phyloP scores from a whole-genome alignment of 2,113 vertebrate species.

The Eretmochelys imbricata region DNA sequence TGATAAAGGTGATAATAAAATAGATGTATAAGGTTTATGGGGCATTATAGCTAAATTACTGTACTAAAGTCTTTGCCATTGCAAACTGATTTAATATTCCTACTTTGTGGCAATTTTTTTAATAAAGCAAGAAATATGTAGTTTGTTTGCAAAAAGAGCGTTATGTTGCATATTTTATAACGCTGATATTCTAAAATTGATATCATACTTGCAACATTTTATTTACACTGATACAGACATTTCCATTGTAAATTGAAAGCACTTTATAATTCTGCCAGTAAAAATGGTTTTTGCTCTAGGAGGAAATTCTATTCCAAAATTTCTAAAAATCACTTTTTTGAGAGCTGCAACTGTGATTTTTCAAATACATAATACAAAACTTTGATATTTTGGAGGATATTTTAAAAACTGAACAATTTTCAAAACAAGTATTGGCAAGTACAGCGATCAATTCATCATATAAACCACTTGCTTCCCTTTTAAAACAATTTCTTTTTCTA shows the following conservation, averaged over 20 bases:
- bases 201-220: not conserved
- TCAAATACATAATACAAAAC: not conserved
- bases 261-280: not conserved
- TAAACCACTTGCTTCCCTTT: not conserved
- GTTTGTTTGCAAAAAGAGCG: not conserved
- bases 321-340: not conserved
- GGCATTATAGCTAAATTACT: not conserved
- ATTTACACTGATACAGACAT: not conserved
- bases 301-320: not conserved
- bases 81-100: not conserved
- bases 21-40: not conserved
- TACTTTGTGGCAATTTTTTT: not conserved
- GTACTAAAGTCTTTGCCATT: not conserved
- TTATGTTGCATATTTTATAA: not conserved
- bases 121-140: not conserved
- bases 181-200: not conserved
- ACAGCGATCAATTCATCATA: not conserved
- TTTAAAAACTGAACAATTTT: not conserved
- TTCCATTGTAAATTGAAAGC: not conserved
- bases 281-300: not conserved
- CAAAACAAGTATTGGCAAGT: not conserved
- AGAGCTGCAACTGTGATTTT: not conserved
- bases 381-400: not conserved
- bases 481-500: not conserved
- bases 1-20: not conserved